phyloP scores from a whole-genome alignment of 2,888 invertebrate genomes.

The Lucinisca nassula region DNA sequence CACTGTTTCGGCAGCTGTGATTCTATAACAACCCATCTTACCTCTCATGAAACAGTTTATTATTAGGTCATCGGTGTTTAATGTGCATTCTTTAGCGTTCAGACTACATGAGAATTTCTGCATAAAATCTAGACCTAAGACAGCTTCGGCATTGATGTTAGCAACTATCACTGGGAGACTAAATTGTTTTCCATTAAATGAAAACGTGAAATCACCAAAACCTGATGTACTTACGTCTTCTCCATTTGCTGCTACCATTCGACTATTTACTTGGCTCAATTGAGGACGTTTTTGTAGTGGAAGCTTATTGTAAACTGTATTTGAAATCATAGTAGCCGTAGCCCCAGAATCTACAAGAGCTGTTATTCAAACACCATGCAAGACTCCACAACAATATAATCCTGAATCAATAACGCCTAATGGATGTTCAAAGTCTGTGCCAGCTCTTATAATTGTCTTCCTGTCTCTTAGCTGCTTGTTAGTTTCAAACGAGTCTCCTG shows the following conservation, averaged over 20 bases:
- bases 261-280: background rate
- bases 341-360: background rate
- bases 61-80: background rate
- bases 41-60: slow-evolving; percentile 1
- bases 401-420: background rate
- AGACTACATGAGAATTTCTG: background rate
- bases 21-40: background rate
- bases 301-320: background rate
- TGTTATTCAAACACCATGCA: background rate
- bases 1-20: background rate
- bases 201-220: background rate
- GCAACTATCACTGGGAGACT: background rate
- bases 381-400: background rate
- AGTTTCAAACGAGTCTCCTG: background rate
- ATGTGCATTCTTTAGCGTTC: background rate
- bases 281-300: background rate
- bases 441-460: background rate
- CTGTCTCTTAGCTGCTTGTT: background rate
- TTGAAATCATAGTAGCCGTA: background rate
- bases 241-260: background rate
- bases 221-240: background rate
- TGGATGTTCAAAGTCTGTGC: background rate
- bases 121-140: background rate
- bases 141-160: background rate
- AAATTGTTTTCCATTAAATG: background rate